Evolutionary conservation across 2,888 invertebrate species (phyloP).

Genomic region (Syritta pipiens): DNA sequence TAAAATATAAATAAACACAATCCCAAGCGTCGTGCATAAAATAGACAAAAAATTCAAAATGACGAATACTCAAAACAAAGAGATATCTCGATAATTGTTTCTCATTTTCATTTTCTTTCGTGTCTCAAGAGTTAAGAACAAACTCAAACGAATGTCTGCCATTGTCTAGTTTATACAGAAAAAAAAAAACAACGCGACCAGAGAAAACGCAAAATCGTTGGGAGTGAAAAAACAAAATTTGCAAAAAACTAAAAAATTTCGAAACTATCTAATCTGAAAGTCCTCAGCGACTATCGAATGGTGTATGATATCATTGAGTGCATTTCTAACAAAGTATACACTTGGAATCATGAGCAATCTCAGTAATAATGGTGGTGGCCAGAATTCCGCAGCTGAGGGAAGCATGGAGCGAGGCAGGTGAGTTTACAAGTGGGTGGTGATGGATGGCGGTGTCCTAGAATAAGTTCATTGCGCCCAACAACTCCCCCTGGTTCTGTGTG

Average conservation of each 20-base stretch:
- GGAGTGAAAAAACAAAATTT: too few relatives aligned
- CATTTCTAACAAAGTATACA: slow-evolving; percentile 77
- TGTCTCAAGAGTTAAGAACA: slow-evolving; percentile 19
- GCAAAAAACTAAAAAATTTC: too few relatives aligned
- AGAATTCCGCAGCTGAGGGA: slow-evolving; percentile 78
- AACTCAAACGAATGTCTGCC: slow-evolving; percentile 52
- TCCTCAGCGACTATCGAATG: slow-evolving; percentile 60
- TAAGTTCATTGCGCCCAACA: slow-evolving; percentile 37
- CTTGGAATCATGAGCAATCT: slow-evolving; percentile 78
- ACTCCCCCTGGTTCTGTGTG: neutral
- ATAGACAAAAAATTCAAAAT: slow-evolving; percentile 26
- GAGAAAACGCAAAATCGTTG: too few relatives aligned
- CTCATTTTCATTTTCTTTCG: neutral
- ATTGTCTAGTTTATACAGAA: too few relatives aligned
- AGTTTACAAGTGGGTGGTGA: slow-evolving; percentile 50
- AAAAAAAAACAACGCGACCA: too few relatives aligned
- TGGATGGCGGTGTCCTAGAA: slow-evolving; percentile 15
- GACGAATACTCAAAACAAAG: neutral
- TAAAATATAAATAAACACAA: slow-evolving; percentile 27
- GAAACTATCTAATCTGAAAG: slow-evolving; percentile 20
- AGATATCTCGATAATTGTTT: slow-evolving; percentile 3
- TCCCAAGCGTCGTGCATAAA: neutral
- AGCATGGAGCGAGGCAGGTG: slow-evolving; percentile 77
- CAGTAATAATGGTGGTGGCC: slow-evolving; percentile 73
- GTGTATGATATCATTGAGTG: slow-evolving; percentile 79